Evolutionary conservation across 35 echinoderm and acorn worm genomes (phyloP).

Genomic region (Acanthaster planci): DNA sequence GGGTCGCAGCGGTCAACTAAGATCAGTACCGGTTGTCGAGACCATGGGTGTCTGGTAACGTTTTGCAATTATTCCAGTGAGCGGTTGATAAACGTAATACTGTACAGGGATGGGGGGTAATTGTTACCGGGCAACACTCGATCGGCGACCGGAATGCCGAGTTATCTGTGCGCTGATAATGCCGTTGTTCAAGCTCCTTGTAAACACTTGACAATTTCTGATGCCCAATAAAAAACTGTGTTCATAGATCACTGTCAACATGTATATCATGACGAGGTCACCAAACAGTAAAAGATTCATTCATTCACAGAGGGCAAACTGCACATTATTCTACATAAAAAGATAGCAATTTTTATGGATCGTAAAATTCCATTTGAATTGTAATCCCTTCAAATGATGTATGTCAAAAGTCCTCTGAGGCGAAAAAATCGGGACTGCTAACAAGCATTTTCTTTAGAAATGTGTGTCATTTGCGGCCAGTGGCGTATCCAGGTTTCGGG

Average conservation of each 20-base stretch:
- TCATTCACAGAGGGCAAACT: neutral
- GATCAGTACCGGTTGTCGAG: neutral
- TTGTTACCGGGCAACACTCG: neutral
- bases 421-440: too few species aligned
- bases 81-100: neutral
- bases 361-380: neutral
- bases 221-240: slow-evolving; percentile 1
- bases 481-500: too few species aligned
- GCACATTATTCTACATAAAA: neutral
- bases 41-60: neutral
- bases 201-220: slow-evolving; percentile 6
- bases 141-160: neutral
- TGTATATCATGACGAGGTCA: neutral
- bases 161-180: neutral
- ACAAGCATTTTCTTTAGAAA: too few species aligned
- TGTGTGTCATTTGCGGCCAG: too few species aligned
- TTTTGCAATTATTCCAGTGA: neutral
- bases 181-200: neutral
- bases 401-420: too few species aligned
- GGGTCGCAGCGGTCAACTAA: neutral
- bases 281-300: neutral
- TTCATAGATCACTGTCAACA: neutral
- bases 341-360: neutral
- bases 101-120: neutral
- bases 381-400: neutral